A percentile compares a stretch with the other conserved stretches of the same genome.
These are phyloP conservation scores for Lordiphosa fenestrarum DNA, from an alignment of 2,888 invertebrate genomes.

Conservation along the genomic window DNA sequence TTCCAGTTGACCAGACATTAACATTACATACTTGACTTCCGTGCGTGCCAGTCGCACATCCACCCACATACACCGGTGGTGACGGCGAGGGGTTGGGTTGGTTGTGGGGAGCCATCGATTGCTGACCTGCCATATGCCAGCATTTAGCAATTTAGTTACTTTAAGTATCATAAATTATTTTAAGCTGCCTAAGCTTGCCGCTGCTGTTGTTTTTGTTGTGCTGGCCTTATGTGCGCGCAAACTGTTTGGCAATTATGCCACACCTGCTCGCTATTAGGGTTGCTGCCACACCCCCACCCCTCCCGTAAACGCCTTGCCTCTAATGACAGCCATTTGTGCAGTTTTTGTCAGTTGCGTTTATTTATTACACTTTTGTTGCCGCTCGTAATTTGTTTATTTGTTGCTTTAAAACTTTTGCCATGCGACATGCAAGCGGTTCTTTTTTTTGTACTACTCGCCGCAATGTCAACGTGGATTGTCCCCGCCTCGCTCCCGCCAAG, in stretches of 20 bases:
- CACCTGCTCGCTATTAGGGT: constrained; percentile 54
- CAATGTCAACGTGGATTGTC: constrained; percentile 15
- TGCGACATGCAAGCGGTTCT: constrained; percentile 18
- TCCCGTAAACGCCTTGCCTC: constrained; percentile 30
- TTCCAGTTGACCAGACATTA: constrained; percentile 77
- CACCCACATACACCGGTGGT: constrained; percentile 14
- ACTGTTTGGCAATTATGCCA: constrained; percentile 65
- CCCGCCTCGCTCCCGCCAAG: background rate
- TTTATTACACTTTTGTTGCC: constrained; percentile 55
- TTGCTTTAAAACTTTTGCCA: constrained; percentile 37
- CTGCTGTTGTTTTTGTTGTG: constrained; percentile 17
- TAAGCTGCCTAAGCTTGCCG: constrained; percentile 64
- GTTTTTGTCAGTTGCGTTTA: constrained; percentile 64
- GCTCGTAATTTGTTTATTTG: constrained; percentile 56
- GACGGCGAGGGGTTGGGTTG: background rate
- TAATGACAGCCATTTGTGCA: constrained; percentile 69
- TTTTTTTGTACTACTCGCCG: constrained; percentile 5
- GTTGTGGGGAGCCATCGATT: constrained; percentile 41
- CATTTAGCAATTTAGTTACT: constrained; percentile 70
- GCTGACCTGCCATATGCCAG: constrained; percentile 72
- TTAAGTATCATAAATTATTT: constrained; percentile 75
- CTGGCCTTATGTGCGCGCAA: constrained; percentile 29
- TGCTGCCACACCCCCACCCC: constrained; percentile 15
- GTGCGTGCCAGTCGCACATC: constrained; percentile 52
- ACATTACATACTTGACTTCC: constrained; percentile 72